Base-by-base conservation (phyloP, 2,113 vertebrate genomes). In the Fregata magnificens region DNA sequence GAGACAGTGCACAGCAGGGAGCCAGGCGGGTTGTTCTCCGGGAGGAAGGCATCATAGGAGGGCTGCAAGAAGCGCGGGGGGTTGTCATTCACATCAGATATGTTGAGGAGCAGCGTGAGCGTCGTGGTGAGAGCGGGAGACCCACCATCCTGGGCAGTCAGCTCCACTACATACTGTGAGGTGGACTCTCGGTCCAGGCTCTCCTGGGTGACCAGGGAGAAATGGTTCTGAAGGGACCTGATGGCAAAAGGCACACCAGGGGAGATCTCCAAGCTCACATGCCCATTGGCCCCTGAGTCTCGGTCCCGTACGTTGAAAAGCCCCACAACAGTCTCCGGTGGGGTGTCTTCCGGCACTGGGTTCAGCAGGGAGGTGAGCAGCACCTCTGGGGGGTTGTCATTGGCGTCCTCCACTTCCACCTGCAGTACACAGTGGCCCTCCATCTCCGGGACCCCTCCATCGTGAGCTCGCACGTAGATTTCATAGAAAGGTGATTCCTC, bases 81-180 rank as follows among this genome's bases (percentile, higher is more conserved):
- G 24, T 99, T 99, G 88, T 99, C 99, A 77, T 99, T 99, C 10
- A 99, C 98, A 32, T 99, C 99, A 85, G 98, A 98, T 91, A 99
- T 97, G 87, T 97, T 98, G 47, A 99, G 98, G 18, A 97, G 85
- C 78, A 99, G 94, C 0, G 9, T 98, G 78, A 98, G 98, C 2
- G 88, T 98, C 22, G 98, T 97, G 16, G 96, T 98, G 52, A 99
- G 97, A 19, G 98, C 44, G 45, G 99, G 99, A 32, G 97, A 98
- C 3, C 99, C 99, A 0, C 97, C 96, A 50, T 99, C 99, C 20
- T 88, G 97, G 34, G 98, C 99, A 3, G 91, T 97, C 49, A 99
- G 96, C 83, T 98, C 80, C 47, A 99, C 97, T 70, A 67, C 14
- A 5, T 99, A 99, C 26, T 98, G 93, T 8, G 98, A 95, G 19